Conservation (phyloP, 2,797 vertebrate species). For the Takifugu ocellatus region DNA sequence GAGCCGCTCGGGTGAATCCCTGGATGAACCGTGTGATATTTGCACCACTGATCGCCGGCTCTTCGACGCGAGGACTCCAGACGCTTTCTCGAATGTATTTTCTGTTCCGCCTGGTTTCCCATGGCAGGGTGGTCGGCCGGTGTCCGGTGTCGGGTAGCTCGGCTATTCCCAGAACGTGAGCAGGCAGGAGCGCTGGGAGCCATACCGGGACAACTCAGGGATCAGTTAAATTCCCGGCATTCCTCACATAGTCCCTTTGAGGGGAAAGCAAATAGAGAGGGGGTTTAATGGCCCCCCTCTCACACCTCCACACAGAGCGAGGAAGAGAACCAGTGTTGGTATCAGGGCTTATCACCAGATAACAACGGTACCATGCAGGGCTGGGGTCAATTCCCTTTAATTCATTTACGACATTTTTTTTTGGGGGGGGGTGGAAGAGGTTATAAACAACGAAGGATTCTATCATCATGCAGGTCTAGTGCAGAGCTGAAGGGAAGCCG, state of each 20-base stretch:
- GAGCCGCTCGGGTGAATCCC: slow-evolving; percentile 29
- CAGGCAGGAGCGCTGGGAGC: slow-evolving; percentile 50
- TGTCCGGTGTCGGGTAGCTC: slow-evolving; percentile 63
- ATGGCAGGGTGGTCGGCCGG: slow-evolving; percentile 50
- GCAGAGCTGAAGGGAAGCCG: background rate
- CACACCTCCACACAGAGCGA: slow-evolving; percentile 48
- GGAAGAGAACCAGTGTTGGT: slow-evolving; percentile 46
- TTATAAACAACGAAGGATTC: slow-evolving; percentile 17
- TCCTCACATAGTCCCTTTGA: slow-evolving; percentile 69
- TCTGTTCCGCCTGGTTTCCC: slow-evolving; percentile 46
- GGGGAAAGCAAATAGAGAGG: slow-evolving; percentile 66
- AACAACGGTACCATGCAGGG: slow-evolving; percentile 51
- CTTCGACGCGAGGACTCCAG: background rate
- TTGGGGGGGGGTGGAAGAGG: slow-evolving; percentile 15
- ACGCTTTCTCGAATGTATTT: slow-evolving; percentile 35
- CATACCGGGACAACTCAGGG: slow-evolving; percentile 57
- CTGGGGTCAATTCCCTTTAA: slow-evolving; percentile 43
- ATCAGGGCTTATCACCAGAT: slow-evolving; percentile 60
- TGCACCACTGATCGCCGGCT: slow-evolving; percentile 19
- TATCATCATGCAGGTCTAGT: slow-evolving; percentile 18
- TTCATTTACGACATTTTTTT: slow-evolving; percentile 23
- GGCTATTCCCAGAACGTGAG: slow-evolving; percentile 59
- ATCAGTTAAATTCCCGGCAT: slow-evolving; percentile 68
- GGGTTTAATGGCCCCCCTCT: slow-evolving; percentile 44
- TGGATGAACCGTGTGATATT: slow-evolving; percentile 34